Conservation (phyloP, 2,113 vertebrate genomes). For the Notothenia coriiceps region DNA sequence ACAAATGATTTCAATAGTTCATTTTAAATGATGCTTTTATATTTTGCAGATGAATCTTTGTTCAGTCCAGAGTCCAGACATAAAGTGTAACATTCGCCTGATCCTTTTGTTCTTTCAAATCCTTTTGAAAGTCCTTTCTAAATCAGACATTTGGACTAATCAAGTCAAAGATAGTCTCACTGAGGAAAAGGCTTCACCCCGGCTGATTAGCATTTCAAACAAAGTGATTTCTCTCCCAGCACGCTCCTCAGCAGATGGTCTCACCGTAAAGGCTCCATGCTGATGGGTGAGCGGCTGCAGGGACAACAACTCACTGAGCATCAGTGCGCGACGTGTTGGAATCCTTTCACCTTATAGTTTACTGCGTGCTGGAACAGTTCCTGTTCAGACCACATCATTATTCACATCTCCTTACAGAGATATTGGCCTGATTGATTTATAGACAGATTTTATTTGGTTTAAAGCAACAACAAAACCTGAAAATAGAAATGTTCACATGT, state of each 20-base stretch:
- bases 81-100: too few relatives aligned
- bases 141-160: not conserved
- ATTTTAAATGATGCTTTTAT: not conserved
- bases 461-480: not conserved
- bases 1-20: not conserved
- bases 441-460: not conserved
- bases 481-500: too few relatives aligned
- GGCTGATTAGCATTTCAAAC: constrained; percentile 65
- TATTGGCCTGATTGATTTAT: not conserved
- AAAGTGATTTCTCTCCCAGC: constrained; percentile 48
- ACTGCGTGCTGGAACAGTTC: not conserved
- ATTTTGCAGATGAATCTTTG: not conserved
- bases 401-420: not conserved
- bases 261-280: not conserved
- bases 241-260: constrained; percentile 46
- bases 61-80: not conserved
- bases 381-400: not conserved
- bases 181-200: constrained; percentile 7
- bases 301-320: not conserved
- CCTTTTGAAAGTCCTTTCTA: rapidly evolving
- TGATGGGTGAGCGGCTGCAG: constrained; percentile 21
- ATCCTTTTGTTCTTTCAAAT: too few relatives aligned
- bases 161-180: not conserved
- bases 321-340: too few relatives aligned
- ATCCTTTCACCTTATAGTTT: not conserved